Conservation (phyloP, 2,113 vertebrate species). For the Dromaius novaehollandiae region DNA sequence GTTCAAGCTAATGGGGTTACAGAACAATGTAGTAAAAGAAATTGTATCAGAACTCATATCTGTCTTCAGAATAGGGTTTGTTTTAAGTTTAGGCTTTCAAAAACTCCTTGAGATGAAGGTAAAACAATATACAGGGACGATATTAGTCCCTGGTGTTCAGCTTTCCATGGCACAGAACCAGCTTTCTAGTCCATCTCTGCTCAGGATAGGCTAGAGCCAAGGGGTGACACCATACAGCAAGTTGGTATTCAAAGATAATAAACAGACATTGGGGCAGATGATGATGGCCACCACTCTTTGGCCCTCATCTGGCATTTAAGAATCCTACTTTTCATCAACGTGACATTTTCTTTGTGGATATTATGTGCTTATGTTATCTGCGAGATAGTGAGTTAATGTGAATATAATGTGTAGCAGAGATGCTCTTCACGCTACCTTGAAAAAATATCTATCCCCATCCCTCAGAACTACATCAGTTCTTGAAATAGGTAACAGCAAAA, state of each 20-base stretch:
- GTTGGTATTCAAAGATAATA: background rate
- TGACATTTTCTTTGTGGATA: background rate
- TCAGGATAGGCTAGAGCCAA: background rate
- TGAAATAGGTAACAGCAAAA: background rate
- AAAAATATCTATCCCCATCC: background rate
- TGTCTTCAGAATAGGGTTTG: background rate
- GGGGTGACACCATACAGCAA: background rate
- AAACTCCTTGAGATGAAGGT: background rate
- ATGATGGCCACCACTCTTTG: background rate
- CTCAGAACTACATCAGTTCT: background rate
- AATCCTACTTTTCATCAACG: background rate
- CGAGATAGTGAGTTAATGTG: background rate
- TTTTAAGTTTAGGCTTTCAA: background rate
- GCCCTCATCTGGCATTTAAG: background rate
- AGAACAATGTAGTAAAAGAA: background rate
- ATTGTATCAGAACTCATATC: background rate
- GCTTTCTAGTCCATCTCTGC: background rate
- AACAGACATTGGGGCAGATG: fast-evolving
- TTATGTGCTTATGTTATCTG: background rate
- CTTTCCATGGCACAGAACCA: background rate
- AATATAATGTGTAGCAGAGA: background rate
- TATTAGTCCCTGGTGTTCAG: background rate
- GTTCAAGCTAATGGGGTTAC: background rate
- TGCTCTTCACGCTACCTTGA: background rate
- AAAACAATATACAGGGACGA: background rate